These are phyloP conservation scores for Spongilla lacustris DNA, from an alignment of 37 sponge, comb jelly and placozoan genomes.

Conservation along the genomic window DNA sequence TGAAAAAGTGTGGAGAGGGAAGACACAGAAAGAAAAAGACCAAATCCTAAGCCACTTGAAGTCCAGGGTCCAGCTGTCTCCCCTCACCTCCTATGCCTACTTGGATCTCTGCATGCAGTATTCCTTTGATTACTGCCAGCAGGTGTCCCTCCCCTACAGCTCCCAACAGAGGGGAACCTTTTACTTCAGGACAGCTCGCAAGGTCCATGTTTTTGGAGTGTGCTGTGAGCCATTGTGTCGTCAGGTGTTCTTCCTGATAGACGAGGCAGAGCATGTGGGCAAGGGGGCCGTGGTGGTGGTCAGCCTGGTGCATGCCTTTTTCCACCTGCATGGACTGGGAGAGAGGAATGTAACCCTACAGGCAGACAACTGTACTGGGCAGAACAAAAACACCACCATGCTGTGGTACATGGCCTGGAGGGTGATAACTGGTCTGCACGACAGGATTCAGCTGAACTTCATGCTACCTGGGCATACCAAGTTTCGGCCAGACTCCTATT, in stretches of 20 bases:
- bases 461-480: conserved; percentile 37
- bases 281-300: neutral
- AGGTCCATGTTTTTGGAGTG: neutral
- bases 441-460: conserved; percentile 6
- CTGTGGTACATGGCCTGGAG: conserved; percentile 17
- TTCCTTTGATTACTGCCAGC: neutral
- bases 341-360: conserved; percentile 9
- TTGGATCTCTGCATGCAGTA: neutral
- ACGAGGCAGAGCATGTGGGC: neutral
- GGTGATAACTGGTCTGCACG: neutral
- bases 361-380: conserved; percentile 29
- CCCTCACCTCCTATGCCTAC: neutral
- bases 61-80: neutral
- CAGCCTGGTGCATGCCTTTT: neutral
- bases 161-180: conserved; percentile 2
- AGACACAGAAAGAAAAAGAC: neutral
- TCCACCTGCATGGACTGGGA: conserved; percentile 2
- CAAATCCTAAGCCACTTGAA: neutral
- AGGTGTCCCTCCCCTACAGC: conserved; percentile 8
- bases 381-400: conserved; percentile 26
- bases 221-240: conserved; percentile 12
- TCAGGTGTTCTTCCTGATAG: neutral
- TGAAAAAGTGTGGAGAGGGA: neutral
- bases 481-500: conserved; percentile 27
- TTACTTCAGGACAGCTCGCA: conserved; percentile 16